A percentile compares a stretch with the other conserved stretches of the same genome.
Conservation (phyloP, 1,140 invertebrate species). For the Drosophila nigromelanica region DNA sequence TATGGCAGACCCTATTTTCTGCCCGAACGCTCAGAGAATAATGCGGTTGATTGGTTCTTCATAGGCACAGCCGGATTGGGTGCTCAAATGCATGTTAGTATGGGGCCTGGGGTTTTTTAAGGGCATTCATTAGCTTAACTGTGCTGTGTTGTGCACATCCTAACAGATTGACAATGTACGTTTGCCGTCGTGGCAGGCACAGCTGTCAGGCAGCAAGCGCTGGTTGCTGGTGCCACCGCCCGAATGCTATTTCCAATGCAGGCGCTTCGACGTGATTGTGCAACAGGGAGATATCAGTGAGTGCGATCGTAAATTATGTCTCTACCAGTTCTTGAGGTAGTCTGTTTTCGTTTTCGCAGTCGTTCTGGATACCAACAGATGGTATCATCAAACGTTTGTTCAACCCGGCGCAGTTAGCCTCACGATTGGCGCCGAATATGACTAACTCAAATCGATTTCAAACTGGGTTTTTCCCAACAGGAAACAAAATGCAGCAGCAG, state of each 20-base stretch:
- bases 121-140: neutral
- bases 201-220: constrained; percentile 92
- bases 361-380: constrained; percentile 96
- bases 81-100: constrained; percentile 95
- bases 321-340: neutral
- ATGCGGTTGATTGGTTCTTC: constrained; percentile 97
- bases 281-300: constrained; percentile 95
- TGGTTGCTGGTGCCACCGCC: constrained; percentile 95
- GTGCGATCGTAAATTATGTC: neutral
- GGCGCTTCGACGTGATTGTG: constrained; percentile 88
- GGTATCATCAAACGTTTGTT: constrained; percentile 96
- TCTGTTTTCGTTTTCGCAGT: constrained; percentile 86
- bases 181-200: constrained; percentile 97
- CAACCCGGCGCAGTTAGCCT: constrained; percentile 95
- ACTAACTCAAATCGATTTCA: constrained; percentile 85
- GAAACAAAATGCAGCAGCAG: constrained; percentile 29
- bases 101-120: neutral
- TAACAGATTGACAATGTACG: constrained; percentile 94
- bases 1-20: constrained; percentile 95
- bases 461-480: constrained; percentile 46
- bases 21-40: constrained; percentile 91
- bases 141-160: neutral
- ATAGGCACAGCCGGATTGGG: constrained; percentile 97
- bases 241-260: constrained; percentile 93
- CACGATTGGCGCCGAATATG: constrained; percentile 97